Percentiles rank a stretch among this genome's conserved stretches.
Evolutionary conservation across 2,797 vertebrate genomes (phyloP).

Genomic region (Syndactyla subalaris): DNA sequence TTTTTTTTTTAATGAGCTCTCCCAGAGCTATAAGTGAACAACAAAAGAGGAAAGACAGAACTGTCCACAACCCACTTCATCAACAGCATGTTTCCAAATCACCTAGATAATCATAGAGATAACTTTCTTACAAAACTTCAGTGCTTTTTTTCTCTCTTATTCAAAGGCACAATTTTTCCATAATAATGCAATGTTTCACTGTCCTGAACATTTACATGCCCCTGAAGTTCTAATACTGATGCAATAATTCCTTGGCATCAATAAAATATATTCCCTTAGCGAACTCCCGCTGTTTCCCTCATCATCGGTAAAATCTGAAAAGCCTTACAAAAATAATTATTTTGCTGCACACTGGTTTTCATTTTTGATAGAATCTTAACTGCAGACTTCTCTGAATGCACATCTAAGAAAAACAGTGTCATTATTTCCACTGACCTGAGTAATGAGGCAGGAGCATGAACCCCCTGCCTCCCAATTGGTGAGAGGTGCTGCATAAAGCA

Average conservation of each 20-base stretch:
- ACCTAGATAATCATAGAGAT: not conserved
- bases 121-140: not conserved
- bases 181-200: constrained; percentile 17
- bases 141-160: not conserved
- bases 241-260: constrained; percentile 62
- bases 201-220: constrained; percentile 34
- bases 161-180: not conserved
- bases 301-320: constrained; percentile 46
- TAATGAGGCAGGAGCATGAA: constrained; percentile 59
- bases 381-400: constrained; percentile 44
- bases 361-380: constrained; percentile 67
- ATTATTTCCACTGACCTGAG: constrained; percentile 63
- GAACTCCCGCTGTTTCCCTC: constrained; percentile 50
- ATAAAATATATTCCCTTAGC: constrained; percentile 47
- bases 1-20: not conserved
- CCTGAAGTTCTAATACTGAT: constrained; percentile 40
- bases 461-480: not conserved
- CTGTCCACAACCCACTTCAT: not conserved
- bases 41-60: not conserved
- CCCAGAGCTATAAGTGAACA: not conserved
- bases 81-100: not conserved
- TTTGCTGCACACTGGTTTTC: constrained; percentile 64
- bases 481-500: not conserved
- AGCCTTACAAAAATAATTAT: constrained; percentile 69
- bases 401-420: constrained; percentile 61